Conservation (phyloP, 37 sponge, comb jelly and placozoan genomes). For the Aplysina aerophoba region DNA sequence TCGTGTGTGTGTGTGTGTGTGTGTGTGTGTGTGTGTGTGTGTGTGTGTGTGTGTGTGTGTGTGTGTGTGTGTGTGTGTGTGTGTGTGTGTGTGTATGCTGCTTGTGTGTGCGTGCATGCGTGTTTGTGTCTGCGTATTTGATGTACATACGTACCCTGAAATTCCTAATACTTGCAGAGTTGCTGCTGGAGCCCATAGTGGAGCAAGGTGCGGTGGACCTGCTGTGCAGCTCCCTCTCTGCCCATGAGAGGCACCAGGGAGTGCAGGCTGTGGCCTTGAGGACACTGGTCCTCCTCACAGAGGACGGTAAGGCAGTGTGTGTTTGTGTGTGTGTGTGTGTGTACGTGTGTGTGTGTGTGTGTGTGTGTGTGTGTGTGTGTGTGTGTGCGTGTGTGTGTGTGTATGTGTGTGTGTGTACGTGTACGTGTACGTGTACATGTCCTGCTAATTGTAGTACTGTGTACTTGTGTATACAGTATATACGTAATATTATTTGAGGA, state of each 20-base stretch:
- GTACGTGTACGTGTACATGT: no score
- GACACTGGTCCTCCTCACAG: conserved; percentile 4
- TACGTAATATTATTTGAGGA: no score
- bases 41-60: no score
- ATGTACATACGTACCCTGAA: no score
- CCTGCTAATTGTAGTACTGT: conserved; percentile 2
- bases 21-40: no score
- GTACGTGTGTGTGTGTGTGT: no score
- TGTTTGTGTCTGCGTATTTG: background rate
- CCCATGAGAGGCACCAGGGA: conserved; percentile 18
- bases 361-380: no score
- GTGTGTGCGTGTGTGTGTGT: no score
- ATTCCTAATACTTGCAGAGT: no score
- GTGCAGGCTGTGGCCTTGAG: conserved; percentile 13
- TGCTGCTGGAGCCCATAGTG: background rate
- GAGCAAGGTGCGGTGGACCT: background rate
- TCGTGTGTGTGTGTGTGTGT: conserved; percentile 1
- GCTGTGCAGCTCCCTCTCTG: background rate
- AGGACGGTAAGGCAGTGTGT: no score
- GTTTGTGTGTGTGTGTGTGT: no score
- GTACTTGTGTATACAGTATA: background rate
- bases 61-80: conserved; percentile 8
- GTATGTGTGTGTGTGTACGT: no score
- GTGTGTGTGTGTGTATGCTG: conserved; percentile 27
- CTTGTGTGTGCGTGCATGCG: background rate